These are phyloP conservation scores for Loriculus beryllinus DNA, from an alignment of 2,797 vertebrate genomes.

Conservation along the genomic window DNA sequence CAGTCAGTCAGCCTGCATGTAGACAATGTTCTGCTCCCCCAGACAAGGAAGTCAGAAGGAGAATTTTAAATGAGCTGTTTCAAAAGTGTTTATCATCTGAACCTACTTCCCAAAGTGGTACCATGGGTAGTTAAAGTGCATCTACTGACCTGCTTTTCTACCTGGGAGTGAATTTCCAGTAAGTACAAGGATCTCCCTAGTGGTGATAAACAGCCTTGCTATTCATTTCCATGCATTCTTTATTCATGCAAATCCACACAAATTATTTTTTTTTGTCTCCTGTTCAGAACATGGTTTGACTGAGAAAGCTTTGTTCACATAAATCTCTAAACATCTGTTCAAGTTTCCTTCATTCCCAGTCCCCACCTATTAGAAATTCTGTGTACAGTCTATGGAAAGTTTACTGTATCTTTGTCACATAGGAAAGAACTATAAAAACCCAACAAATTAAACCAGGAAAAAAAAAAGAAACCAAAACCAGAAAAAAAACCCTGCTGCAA, in stretches of 20 bases:
- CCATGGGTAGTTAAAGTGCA: not conserved
- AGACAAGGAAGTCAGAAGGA: not conserved
- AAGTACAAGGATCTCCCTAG: not conserved
- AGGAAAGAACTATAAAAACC: not conserved
- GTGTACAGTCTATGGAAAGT: not conserved
- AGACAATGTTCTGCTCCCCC: not conserved
- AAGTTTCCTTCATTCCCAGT: not conserved
- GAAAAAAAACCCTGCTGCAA: not conserved
- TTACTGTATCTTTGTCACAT: not conserved
- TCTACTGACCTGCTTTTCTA: not conserved
- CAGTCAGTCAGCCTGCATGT: not conserved
- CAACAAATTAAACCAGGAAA: not conserved
- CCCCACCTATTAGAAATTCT: not conserved
- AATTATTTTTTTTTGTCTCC: not conserved
- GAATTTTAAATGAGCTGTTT: conserved; percentile 20
- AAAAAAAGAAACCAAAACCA: not conserved
- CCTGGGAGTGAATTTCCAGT: not conserved
- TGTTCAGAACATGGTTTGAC: not conserved
- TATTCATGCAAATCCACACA: not conserved
- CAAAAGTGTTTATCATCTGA: not conserved
- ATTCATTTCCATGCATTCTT: not conserved
- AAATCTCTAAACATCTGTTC: conserved; percentile 22
- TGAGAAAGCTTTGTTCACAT: not conserved
- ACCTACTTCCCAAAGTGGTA: not conserved
- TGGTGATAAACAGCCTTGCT: not conserved